Base-by-base conservation (phyloP, 35 echinoderm and acorn worm species). In the Patiria miniata region DNA sequence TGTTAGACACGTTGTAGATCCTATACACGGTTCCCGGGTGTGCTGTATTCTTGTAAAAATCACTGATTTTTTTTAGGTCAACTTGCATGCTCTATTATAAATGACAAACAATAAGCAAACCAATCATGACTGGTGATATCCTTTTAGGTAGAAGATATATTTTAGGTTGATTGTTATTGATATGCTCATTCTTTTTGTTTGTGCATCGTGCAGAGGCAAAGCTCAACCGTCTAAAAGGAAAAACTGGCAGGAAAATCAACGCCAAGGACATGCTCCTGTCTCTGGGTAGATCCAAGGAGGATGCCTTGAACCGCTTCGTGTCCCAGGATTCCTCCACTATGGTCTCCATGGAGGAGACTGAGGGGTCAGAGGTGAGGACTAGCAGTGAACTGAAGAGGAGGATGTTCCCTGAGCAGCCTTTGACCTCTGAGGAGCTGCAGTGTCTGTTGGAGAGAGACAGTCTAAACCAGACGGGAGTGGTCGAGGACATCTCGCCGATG, bases 401-500 rank as follows among this genome's bases (percentile, higher is more conserved):
- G 33, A 87, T 92, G 84, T 92, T 92, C 61, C 90, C 90, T 1
- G 90, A 92, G 54, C 90, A 92, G 39, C 77, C 90, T 44, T 36
- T 92, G 16, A 81, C 86, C 9, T 78, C 85, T 1, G 90, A 92
- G 50, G 90, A 92, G 39, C 53, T 92, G 9, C 90, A 87, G 59
- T 54, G 39, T 37, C 68, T 92, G 39, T 30, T 87, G 39, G 82
- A 82, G 36, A 87, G 90, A 77, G 90, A 92, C 90, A 82, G 59
- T 81, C 56, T 92, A 51, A 40, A 34, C 36, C 65, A 73, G 34
- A 8, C 2, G 8, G 65, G 14, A 73, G 29, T 32, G 34, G 14
- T 23, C 19, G 65, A 73, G 34, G 65, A 73, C 18, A 69, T 69
- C 61, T 69, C 22, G 33, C 17, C 26, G 61, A 73, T 73, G 26